phyloP scores from a whole-genome alignment of 2,888 invertebrate genomes.

The Ectemnius cavifrons region DNA sequence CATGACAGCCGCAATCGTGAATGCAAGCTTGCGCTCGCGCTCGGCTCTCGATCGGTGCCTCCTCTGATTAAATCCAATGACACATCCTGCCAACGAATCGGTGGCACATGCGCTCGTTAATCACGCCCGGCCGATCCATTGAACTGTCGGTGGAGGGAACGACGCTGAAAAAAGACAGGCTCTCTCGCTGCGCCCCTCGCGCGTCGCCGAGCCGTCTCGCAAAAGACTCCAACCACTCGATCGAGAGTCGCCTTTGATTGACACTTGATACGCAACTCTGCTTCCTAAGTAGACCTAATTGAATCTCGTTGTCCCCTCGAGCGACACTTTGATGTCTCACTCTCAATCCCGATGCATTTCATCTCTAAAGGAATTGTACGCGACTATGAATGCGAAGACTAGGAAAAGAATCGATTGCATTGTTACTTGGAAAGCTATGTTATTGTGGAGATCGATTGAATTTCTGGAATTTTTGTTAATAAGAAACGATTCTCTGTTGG shows the following conservation, averaged over 20 bases:
- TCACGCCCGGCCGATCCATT: slow-evolving; percentile 55
- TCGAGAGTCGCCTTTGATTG: not conserved
- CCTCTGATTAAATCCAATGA: slow-evolving; percentile 51
- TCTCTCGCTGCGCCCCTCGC: not conserved
- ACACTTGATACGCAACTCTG: too few relatives aligned
- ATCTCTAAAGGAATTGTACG: too few relatives aligned
- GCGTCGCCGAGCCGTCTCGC: not conserved
- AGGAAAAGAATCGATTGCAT: too few relatives aligned
- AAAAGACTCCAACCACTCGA: not conserved
- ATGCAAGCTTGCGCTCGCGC: slow-evolving; percentile 10
- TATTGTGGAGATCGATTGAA: too few relatives aligned
- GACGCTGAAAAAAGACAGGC: slow-evolving; percentile 24
- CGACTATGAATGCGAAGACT: too few relatives aligned
- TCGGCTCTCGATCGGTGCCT: slow-evolving; percentile 22
- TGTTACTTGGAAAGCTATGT: too few relatives aligned
- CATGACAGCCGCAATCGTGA: not conserved
- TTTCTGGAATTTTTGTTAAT: too few relatives aligned
- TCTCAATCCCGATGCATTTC: not conserved
- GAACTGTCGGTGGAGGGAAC: slow-evolving; percentile 36
- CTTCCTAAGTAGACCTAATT: slow-evolving; percentile 1
- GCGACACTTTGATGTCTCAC: slow-evolving; percentile 6
- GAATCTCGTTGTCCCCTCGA: not conserved
- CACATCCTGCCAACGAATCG: slow-evolving; percentile 60
- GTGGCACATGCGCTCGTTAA: slow-evolving; percentile 66
- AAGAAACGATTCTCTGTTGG: too few relatives aligned